Evolutionary conservation across 1,140 invertebrate species (phyloP), one percentile per base, ranked within the genome.

Genomic region (Euwallacea similis): DNA sequence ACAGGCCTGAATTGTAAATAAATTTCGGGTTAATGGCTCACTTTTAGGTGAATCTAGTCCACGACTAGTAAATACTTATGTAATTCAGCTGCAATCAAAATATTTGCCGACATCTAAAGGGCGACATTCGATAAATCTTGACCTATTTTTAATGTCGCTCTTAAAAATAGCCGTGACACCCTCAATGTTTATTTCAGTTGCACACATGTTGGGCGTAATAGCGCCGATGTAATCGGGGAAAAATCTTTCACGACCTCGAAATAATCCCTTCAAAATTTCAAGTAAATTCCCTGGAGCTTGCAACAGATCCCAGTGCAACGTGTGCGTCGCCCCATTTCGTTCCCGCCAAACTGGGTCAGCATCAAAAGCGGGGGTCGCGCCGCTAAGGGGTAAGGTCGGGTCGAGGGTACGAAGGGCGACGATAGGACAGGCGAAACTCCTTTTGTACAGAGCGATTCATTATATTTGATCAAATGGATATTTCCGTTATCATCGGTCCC

Each of bases 261-360:
- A 33, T 33, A 33, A 33, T 33, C 21, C 21, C 21, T 33, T 33
- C 21, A 33, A 33, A 33, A 33, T 33, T 33, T 33, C 21, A 50
- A 50, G 46, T 13, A 7, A 50, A 50, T 11, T 50, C 46, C 46
- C 21, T 33, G 21, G 21, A 33, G 53, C 13, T 56, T 66, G 65
- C 65, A 66, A 66, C 54, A 58, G 43, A 42, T 65, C 15, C 50
- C 16, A 65, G 8, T 65, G 53, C 65, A 66, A 15, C 54, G 53
- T 66, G 41, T 58, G 65, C 65, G 65, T 21, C 55, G 65, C 21
- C 65, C 55, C 42, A 66, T 66, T 66, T 66, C 13, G 11, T 66
- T 66, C 65, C 65, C 53, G 65, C 65, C 65, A 66, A 66, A 66
- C 65, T 66, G 13, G 65, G 65, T 66, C 65, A 66, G 11, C 53